These are phyloP conservation scores for Nudaria mundana DNA, from an alignment of 2,888 invertebrate species.

Conservation along the genomic window DNA sequence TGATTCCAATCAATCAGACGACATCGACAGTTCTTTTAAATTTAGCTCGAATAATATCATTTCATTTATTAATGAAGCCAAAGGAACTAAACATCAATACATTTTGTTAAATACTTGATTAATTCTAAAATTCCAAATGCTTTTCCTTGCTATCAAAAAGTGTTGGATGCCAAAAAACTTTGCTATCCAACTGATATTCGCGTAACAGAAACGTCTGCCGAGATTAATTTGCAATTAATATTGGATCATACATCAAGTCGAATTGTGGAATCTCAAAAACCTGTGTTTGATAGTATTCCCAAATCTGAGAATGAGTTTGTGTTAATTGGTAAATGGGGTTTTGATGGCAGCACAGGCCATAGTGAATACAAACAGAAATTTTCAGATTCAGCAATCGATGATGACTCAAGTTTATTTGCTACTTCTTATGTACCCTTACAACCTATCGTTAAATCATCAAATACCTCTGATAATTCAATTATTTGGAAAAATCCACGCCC, in stretches of 20 bases:
- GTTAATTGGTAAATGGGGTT: slow-evolving; percentile 17
- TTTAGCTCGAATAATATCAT: too few species aligned
- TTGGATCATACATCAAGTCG: too few species aligned
- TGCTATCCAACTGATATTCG: slow-evolving; percentile 6
- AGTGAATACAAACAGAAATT: slow-evolving; percentile 17
- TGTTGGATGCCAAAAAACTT: slow-evolving; percentile 9
- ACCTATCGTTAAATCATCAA: not conserved
- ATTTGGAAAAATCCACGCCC: slow-evolving; percentile 8
- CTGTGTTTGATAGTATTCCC: not conserved
- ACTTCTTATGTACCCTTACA: slow-evolving; percentile 9
- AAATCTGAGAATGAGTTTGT: not conserved
- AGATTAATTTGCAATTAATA: too few species aligned
- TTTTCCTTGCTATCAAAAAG: slow-evolving; percentile 8
- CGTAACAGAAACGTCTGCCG: not conserved
- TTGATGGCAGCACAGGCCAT: slow-evolving; percentile 17
- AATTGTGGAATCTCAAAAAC: too few species aligned
- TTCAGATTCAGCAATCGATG: slow-evolving; percentile 1
- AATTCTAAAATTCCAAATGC: slow-evolving; percentile 6
- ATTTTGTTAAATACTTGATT: not conserved
- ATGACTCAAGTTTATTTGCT: slow-evolving; percentile 10
- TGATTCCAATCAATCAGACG: slow-evolving; percentile 1
- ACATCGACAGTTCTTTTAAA: not conserved
- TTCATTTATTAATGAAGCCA: too few species aligned
- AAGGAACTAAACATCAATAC: too few species aligned
- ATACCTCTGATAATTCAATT: slow-evolving; percentile 1